These are phyloP conservation scores for Heloderma charlesbogerti DNA, from an alignment of 2,113 vertebrate species.

Conservation along the genomic window DNA sequence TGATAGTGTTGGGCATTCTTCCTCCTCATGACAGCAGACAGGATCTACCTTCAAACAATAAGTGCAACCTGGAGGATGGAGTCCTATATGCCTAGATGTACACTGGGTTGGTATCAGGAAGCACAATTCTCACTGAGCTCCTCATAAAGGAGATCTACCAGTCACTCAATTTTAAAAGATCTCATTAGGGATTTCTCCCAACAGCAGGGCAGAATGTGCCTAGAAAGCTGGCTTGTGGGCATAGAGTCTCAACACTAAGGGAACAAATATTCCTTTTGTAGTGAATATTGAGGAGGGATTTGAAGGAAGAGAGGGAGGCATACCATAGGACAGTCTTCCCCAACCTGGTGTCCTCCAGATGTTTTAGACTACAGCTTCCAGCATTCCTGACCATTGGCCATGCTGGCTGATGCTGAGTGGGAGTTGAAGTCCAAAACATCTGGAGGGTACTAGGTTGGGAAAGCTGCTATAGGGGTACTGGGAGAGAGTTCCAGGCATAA, in stretches of 20 bases:
- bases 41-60: slow-evolving; percentile 1
- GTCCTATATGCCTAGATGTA: neutral
- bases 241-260: neutral
- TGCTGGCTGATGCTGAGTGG: too few relatives aligned
- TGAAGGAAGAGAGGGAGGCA: neutral
- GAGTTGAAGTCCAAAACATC: too few relatives aligned
- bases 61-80: neutral
- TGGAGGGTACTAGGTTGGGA: neutral
- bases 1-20: too few relatives aligned
- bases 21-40: neutral
- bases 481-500: neutral
- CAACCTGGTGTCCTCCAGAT: neutral
- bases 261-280: too few relatives aligned
- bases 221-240: neutral
- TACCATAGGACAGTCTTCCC: too few relatives aligned
- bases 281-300: neutral
- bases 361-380: too few relatives aligned
- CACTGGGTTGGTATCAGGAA: neutral
- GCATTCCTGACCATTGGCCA: too few relatives aligned
- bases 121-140: neutral
- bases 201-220: neutral
- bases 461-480: neutral
- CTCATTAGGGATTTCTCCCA: neutral
- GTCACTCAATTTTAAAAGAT: neutral
- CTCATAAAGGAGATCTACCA: neutral